phyloP scores from a whole-genome alignment of 23 tunicate species.

The Ciona savignyi region DNA sequence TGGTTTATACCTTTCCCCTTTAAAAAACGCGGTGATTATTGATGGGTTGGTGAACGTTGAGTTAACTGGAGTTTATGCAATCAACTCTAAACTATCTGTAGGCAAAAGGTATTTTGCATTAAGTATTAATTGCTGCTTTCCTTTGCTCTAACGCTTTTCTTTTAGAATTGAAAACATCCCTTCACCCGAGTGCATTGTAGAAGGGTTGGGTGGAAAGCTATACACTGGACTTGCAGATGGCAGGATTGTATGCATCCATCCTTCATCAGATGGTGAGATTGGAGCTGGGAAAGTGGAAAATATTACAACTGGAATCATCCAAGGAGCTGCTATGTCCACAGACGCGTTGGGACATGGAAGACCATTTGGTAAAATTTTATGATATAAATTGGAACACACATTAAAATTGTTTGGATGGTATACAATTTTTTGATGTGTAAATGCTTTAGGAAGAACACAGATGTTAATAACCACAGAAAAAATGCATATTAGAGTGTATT shows the following conservation, averaged over 20 bases:
- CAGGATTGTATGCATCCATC: slow-evolving; percentile 10
- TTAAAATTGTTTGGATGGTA: too few relatives aligned
- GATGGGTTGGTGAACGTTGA: slow-evolving; percentile 1
- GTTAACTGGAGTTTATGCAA: slow-evolving; percentile 3
- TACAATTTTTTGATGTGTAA: too few relatives aligned
- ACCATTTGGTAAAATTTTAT: slow-evolving; percentile 2
- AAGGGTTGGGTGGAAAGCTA: not conserved
- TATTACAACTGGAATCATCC: not conserved
- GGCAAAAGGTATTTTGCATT: slow-evolving; percentile 16
- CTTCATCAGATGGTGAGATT: not conserved
- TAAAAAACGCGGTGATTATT: not conserved
- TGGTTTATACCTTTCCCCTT: not conserved
- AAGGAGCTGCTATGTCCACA: not conserved
- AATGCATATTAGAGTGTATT: too few relatives aligned
- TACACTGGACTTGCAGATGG: slow-evolving; percentile 32
- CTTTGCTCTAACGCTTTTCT: not conserved
- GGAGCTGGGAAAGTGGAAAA: slow-evolving; percentile 11
- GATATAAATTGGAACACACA: too few relatives aligned
- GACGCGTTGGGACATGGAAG: not conserved
- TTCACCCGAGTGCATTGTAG: slow-evolving; percentile 6
- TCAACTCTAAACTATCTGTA: slow-evolving; percentile 12
- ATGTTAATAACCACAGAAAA: too few relatives aligned
- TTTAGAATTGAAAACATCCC: not conserved
- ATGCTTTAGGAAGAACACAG: too few relatives aligned
- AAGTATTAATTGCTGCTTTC: not conserved